Conservation (phyloP, 2,113 vertebrate genomes). For the Todiramphus chloris region DNA sequence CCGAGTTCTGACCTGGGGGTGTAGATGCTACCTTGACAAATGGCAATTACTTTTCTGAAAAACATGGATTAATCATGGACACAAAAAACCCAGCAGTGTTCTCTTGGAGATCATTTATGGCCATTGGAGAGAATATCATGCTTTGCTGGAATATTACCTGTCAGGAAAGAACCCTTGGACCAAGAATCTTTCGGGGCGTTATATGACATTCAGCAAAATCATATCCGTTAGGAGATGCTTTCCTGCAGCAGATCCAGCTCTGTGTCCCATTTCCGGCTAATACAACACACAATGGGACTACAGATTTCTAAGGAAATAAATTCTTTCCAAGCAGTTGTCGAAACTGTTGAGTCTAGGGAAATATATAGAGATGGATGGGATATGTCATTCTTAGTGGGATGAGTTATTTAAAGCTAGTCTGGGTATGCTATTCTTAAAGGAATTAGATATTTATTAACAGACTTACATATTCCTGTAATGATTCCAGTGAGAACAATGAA, state of each 20-base stretch:
- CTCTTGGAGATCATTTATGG: slow-evolving; percentile 12
- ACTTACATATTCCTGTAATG: slow-evolving; percentile 41
- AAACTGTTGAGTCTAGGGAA: slow-evolving; percentile 62
- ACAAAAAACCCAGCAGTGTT: not conserved
- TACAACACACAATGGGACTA: slow-evolving; percentile 43
- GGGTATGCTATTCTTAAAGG: slow-evolving; percentile 35
- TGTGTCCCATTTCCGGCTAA: slow-evolving; percentile 27
- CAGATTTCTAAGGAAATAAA: slow-evolving; percentile 65
- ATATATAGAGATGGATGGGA: slow-evolving; percentile 51
- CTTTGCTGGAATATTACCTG: slow-evolving; percentile 41
- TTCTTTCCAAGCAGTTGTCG: slow-evolving; percentile 54
- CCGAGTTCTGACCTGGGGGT: not conserved
- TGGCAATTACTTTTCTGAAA: slow-evolving; percentile 4
- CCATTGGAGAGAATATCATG: not conserved
- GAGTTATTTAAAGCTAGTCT: slow-evolving; percentile 57
- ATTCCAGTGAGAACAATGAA: slow-evolving; percentile 54
- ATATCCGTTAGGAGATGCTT: slow-evolving; percentile 39
- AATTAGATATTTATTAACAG: slow-evolving; percentile 59
- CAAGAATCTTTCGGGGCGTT: slow-evolving; percentile 21
- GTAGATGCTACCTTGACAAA: slow-evolving; percentile 44
- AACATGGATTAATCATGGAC: not conserved
- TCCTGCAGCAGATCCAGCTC: slow-evolving; percentile 48
- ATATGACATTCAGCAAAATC: slow-evolving; percentile 47
- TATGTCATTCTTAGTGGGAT: slow-evolving; percentile 58
- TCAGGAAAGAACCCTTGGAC: slow-evolving; percentile 42